Evolutionary conservation across 1,140 invertebrate species (phyloP).

Genomic region (Venturia canescens): DNA sequence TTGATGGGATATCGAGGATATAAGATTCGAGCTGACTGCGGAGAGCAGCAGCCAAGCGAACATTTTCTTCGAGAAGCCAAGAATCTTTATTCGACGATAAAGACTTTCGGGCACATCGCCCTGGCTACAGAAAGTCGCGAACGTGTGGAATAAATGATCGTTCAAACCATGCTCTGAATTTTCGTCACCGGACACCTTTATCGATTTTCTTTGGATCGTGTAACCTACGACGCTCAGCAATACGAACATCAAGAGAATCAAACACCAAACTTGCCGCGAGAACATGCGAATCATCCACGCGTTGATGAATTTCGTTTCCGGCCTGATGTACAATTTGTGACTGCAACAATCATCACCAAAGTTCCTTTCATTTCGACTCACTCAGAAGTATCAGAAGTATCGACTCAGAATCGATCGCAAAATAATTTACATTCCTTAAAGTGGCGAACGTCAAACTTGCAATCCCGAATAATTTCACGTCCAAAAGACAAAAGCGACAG

Average conservation of each 20-base stretch:
- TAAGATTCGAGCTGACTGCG: background rate
- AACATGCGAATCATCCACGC: constrained; percentile 61
- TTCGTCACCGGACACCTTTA: background rate
- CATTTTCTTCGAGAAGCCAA: constrained; percentile 38
- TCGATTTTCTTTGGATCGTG: constrained; percentile 49
- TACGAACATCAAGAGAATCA: constrained; percentile 48
- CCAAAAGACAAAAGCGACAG: too few relatives aligned
- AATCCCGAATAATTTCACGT: too few relatives aligned
- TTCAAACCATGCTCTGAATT: constrained; percentile 46
- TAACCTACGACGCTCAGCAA: constrained; percentile 56
- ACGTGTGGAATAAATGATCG: constrained; percentile 62
- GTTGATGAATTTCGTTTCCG: constrained; percentile 52
- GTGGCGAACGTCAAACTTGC: too few relatives aligned
- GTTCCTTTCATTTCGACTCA: too few relatives aligned
- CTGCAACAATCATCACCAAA: too few relatives aligned
- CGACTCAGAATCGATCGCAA: too few relatives aligned
- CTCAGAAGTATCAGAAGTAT: too few relatives aligned
- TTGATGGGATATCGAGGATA: constrained; percentile 29
- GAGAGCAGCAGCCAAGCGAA: constrained; percentile 7
- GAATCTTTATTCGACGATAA: constrained; percentile 19
- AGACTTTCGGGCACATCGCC: constrained; percentile 50
- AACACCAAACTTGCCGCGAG: constrained; percentile 51
- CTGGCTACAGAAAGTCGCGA: constrained; percentile 56
- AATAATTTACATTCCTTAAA: too few relatives aligned
- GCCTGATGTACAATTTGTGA: constrained; percentile 58